Conservation (phyloP, 2,113 vertebrate genomes). For the Corythornis cristatus region DNA sequence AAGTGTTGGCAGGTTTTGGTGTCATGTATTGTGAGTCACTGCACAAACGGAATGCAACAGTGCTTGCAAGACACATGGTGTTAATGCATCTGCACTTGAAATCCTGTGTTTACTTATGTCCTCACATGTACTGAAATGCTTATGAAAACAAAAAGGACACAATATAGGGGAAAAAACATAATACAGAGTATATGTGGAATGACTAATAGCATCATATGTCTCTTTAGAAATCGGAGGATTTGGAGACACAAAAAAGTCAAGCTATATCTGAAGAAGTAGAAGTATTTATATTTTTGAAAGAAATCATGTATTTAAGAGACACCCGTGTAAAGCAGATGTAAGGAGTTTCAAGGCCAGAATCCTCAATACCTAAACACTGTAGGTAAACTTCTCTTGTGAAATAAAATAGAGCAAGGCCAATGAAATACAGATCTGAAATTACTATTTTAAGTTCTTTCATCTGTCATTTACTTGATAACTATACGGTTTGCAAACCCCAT, state of each 20-base stretch:
- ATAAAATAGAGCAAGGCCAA: slow-evolving; percentile 18
- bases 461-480: slow-evolving; percentile 36
- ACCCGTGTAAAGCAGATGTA: background rate
- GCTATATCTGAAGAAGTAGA: background rate
- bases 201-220: background rate
- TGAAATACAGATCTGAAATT: slow-evolving; percentile 16
- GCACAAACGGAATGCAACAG: background rate
- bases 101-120: background rate
- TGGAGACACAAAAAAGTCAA: background rate
- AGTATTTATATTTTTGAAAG: background rate
- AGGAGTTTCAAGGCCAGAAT: background rate
- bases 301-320: background rate
- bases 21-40: background rate
- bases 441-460: slow-evolving; percentile 50
- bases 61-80: rapidly evolving
- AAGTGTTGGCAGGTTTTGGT: background rate
- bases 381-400: background rate
- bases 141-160: background rate
- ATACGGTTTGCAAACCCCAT: background rate
- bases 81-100: background rate
- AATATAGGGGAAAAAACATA: background rate
- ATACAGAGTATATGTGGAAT: background rate
- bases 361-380: background rate
- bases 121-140: background rate
- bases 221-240: background rate